Percentiles rank a stretch among this genome's conserved stretches.
Conservation (phyloP, 2,888 invertebrate genomes). For the Tachina grossa region DNA sequence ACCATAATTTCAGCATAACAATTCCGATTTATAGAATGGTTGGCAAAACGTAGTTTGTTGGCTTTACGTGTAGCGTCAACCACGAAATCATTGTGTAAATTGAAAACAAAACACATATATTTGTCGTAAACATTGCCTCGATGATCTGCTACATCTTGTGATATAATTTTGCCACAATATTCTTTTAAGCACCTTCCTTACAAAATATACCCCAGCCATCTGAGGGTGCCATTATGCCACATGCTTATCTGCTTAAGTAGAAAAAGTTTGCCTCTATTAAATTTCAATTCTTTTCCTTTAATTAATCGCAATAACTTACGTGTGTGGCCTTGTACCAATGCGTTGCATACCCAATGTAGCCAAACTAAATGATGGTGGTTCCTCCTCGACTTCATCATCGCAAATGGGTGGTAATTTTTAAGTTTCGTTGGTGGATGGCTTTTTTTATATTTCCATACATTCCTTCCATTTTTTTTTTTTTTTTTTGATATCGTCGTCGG, state of each 20-base stretch:
- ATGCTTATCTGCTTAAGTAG: constrained; percentile 95
- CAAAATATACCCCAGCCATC: constrained; percentile 99
- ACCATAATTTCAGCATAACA: constrained; percentile 99
- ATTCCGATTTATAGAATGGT: constrained; percentile 99
- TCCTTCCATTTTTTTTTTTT: too few species aligned
- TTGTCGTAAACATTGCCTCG: constrained; percentile 99
- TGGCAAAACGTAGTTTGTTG: constrained; percentile 99
- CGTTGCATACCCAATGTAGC: too few species aligned
- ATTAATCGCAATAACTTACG: too few species aligned
- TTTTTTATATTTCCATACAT: too few species aligned
- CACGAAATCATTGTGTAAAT: constrained; percentile 98
- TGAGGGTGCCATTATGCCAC: constrained; percentile 96
- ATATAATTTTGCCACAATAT: constrained; percentile 99
- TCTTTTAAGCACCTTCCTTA: constrained; percentile 97
- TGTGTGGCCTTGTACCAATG: too few species aligned
- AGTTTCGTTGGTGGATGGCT: too few species aligned
- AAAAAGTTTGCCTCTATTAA: too few species aligned
- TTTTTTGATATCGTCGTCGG: too few species aligned
- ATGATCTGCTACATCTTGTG: constrained; percentile 99
- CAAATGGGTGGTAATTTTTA: too few species aligned
- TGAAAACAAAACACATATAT: constrained; percentile 99
- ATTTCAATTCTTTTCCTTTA: too few species aligned
- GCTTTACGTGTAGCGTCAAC: constrained; percentile 99
- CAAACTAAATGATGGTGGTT: too few species aligned
- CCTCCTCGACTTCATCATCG: too few species aligned